Base-by-base conservation (phyloP, 2,113 vertebrate genomes). In the Numida meleagris region DNA sequence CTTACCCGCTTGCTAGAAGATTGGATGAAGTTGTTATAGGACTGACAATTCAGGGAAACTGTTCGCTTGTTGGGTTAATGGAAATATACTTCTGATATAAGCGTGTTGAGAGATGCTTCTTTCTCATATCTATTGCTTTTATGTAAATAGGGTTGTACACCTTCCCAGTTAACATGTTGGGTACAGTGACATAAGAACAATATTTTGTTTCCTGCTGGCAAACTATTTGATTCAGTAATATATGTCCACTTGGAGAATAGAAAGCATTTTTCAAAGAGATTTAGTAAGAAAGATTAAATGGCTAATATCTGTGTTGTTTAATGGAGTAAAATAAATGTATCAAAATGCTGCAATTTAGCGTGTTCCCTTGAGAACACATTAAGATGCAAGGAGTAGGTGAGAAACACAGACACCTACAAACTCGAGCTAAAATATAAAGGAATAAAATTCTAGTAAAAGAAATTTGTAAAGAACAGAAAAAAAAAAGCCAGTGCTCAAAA, bases 1-100 rank as follows among this genome's bases (percentile, higher is more conserved):
- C 3, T 63, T 58, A 46, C 6, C 43, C 71, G 33, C 62, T 74
- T 36, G 34, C 29, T 55, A 19, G 74, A 59, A 83, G 23, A 17
- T 76, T 11, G 23, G 1, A 2, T 11, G 14, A 1, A 0, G 1
- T 20, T 48, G 8, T 82, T 65, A 4, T 0, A 10, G 40, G 27
- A 8, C 38, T 93, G 58, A 40, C 53, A 45, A 24, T 73, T 93
- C 79, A 91, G 53, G 79, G 66, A 43, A 89, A 38, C 50, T 75
- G 12, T 82, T 91, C 6, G 10, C 12, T 27, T 53, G 4, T 9
- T 0, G 1, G 29, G 18, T 66, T 85, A 80, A 38, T 59, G 31
- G 73, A 74, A 93, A 20, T 57, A 48, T 6, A 5, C 42, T 9
- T 58, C 80, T 75, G 71, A 59, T 87, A 19, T 62, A 62, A 38